Base-by-base conservation (phyloP, 2,113 vertebrate genomes). In the Hippocampus zosterae region DNA sequence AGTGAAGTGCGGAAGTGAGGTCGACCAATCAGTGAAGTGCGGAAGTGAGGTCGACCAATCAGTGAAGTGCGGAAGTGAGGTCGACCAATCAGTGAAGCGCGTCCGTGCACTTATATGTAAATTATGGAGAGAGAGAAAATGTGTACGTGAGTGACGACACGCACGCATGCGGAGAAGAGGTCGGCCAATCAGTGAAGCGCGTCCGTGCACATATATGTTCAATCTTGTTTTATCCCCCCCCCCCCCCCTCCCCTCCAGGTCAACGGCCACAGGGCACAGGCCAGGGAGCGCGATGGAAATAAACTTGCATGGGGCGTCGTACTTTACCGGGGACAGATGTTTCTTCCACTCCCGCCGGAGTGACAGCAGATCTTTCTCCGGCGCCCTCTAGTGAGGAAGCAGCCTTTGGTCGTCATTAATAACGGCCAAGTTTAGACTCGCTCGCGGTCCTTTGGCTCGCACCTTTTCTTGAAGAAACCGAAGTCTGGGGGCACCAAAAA, bases 271-370 rank as follows among this genome's bases (percentile, higher is more conserved):
- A 59, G 71, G 81, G 85, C 75, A 78, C 63, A 7, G 73, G 79
- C 70, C 70, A 67, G 5, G 76, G 79, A 83, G 79, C 69, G 86
- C 55, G 23, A 77, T 73, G 67, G 80, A 84, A 85, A 89, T 88
- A 88, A 37, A 83, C 81, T 85, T 83, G 83, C 81, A 73, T 77
- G 82, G 82, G 78, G 78, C 82, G 79, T 76, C 71, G 81, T 86
- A 80, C 85, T 88, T 86, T 88, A 89, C 87, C 81, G 81, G 82
- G 84, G 88, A 88, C 89, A 90, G 87, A 90, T 90, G 88, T 89
- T 88, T 84, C 81, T 85, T 44, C 50, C 50, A 71, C 81, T 37
- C 33, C 33, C 44, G 69, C 82, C 63, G 72, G 84, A 89, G 53
- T 88, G 89, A 90, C 89, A 88, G 84, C 83, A 83, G 83, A 90